Base-by-base conservation (phyloP, 92 coral and sea anemone species). In the Phymanthus crucifer region DNA sequence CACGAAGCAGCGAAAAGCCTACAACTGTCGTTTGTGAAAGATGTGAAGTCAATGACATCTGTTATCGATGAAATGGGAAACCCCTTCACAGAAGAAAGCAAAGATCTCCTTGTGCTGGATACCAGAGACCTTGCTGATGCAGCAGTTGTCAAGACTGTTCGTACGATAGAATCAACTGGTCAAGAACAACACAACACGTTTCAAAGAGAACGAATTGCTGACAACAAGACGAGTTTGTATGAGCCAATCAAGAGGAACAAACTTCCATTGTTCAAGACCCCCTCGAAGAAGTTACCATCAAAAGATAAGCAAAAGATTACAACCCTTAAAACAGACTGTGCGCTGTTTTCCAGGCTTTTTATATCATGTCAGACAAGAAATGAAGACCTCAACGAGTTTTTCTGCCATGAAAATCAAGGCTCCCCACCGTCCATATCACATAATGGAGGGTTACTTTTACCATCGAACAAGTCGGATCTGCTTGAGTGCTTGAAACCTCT, bases 391-490 rank as follows among this genome's bases (percentile, higher is more conserved):
- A 80, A 85, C 31, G 73, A 85, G 3, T 81, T 88, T 78, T 84
- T 89, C 47, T 33, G 40, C 47, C 89, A 89, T 79, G 85, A 85
- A 74, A 85, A 85, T 33, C 78, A 77, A 33, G 54, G 76, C 36
- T 89, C 79, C 23, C 87, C 92, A 43, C 90, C 90, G 16, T 85
- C 90, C 8, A 6, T 77, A 35, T 87, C 87, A 70, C 87, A 87
- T 38, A 78, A 83, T 78, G 84, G 87, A 40, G 71, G 67, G 64
- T 64, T 87, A 71, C 66, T 66, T 29, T 57, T 66, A 23, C 90
- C 87, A 58, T 45, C 47, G 54, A 87, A 72, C 47, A 83, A 87
- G 58, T 83, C 87, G 19, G 87, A 87, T 70, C 91, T 87, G 47
- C 29, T 82, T 1, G 80, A 83, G 14, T 58, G 87, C 77, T 32